Evolutionary conservation across 1,140 invertebrate species (phyloP).

Genomic region (Tetraneura akinire): DNA sequence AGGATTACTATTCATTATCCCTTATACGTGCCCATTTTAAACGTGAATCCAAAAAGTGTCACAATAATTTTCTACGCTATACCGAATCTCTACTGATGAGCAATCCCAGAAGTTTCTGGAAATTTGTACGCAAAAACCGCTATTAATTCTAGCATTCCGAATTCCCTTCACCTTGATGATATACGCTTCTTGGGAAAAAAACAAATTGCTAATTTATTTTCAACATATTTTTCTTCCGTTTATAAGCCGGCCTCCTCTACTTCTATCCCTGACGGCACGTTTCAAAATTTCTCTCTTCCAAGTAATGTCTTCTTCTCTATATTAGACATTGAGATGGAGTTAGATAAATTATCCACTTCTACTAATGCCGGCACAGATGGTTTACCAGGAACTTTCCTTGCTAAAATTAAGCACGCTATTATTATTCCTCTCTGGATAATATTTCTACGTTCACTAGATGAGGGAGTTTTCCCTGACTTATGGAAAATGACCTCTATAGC

Average conservation of each 20-base stretch:
- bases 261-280: neutral
- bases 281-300: neutral
- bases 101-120: neutral
- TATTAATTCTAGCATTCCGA: no score
- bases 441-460: conserved; percentile 21
- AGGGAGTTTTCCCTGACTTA: conserved; percentile 30
- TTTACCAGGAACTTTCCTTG: neutral
- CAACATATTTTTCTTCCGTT: neutral
- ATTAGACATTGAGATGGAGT: neutral
- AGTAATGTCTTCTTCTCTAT: neutral
- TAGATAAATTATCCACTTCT: no score
- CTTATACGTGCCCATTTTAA: neutral
- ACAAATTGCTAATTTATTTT: neutral
- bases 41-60: neutral
- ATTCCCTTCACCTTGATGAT: no score
- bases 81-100: neutral
- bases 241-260: neutral
- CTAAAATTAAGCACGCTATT: neutral
- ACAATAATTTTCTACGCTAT: no score
- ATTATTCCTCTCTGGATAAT: neutral
- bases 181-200: neutral
- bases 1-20: neutral
- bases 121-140: neutral
- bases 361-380: neutral
- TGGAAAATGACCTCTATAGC: conserved; percentile 25